phyloP scores from a whole-genome alignment of 2,797 vertebrate species.

The Euthynnus affinis region DNA sequence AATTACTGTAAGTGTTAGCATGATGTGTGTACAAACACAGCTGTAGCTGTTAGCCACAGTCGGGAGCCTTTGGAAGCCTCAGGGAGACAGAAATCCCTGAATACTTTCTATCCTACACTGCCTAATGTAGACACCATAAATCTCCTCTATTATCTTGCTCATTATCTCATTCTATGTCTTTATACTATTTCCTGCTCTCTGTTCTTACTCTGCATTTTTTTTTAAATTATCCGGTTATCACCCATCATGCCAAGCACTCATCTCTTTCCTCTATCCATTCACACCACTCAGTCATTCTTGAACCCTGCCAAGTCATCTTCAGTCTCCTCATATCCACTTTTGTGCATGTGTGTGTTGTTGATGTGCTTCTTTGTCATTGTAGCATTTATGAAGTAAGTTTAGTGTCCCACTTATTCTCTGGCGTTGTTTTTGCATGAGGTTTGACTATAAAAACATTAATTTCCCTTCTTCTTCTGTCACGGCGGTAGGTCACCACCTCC shows the following conservation, averaged over 20 bases:
- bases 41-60: conserved; percentile 1
- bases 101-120: conserved; percentile 10
- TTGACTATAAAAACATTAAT: conserved; percentile 41
- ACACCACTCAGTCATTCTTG: conserved; percentile 40
- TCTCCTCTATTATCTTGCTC: conserved; percentile 35
- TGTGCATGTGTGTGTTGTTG: conserved; percentile 22
- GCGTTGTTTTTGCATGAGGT: conserved; percentile 31
- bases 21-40: background rate
- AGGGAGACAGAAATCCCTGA: conserved; percentile 3
- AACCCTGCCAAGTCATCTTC: conserved; percentile 42
- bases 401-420: conserved; percentile 26
- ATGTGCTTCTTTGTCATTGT: conserved; percentile 21
- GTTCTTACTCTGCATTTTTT: conserved; percentile 36
- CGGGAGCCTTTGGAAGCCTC: conserved; percentile 5
- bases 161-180: conserved; percentile 32
- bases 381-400: conserved; percentile 45
- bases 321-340: conserved; percentile 20
- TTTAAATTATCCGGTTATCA: conserved; percentile 27
- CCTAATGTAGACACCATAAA: conserved; percentile 25
- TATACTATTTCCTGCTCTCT: conserved; percentile 20
- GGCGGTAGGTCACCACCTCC: conserved; percentile 94
- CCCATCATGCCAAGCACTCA: conserved; percentile 21
- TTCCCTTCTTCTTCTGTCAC: conserved; percentile 19
- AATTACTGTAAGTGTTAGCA: conserved; percentile 14
- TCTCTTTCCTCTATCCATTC: conserved; percentile 52